Percentiles rank a stretch among this genome's conserved stretches.
Conservation (phyloP, 92 coral and sea anemone genomes). For the Epizoanthus scotinus region DNA sequence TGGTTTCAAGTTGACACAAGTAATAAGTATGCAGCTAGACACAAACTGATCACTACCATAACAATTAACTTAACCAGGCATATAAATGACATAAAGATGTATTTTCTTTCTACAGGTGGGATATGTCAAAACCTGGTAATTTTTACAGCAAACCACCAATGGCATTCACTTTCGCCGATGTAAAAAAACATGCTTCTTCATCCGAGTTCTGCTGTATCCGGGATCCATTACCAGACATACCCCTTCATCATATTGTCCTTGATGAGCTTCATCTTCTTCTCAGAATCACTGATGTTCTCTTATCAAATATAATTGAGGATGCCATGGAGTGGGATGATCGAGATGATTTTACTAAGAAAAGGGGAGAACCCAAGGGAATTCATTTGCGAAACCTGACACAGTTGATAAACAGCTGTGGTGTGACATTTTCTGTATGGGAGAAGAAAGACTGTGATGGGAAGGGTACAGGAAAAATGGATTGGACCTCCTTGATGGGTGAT, state of each 20-base stretch:
- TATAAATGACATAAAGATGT: no score
- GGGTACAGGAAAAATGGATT: conserved; percentile 15
- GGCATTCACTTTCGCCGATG: conserved; percentile 30
- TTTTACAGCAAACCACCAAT: conserved; percentile 32
- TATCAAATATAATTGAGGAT: conserved; percentile 33
- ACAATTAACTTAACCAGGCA: no score
- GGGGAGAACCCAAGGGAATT: conserved; percentile 36
- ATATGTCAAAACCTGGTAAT: conserved; percentile 17
- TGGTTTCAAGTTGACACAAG: no score
- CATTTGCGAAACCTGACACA: conserved; percentile 35
- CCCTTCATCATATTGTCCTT: conserved; percentile 49
- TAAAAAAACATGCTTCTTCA: conserved; percentile 33
- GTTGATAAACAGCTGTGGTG: conserved; percentile 50
- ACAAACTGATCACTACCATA: no score
- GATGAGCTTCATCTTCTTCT: conserved; percentile 53
- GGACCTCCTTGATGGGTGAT: not conserved
- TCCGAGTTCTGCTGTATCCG: conserved; percentile 38
- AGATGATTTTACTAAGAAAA: conserved; percentile 29
- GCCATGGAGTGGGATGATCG: conserved; percentile 57
- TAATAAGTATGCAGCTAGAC: no score
- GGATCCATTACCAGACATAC: conserved; percentile 35
- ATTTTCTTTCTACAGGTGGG: no score
- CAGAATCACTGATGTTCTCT: conserved; percentile 23
- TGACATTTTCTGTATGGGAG: conserved; percentile 54
- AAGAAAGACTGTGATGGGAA: conserved; percentile 38